Evolutionary conservation across 2,888 invertebrate genomes (phyloP).

Genomic region (Craniophora ligustri): DNA sequence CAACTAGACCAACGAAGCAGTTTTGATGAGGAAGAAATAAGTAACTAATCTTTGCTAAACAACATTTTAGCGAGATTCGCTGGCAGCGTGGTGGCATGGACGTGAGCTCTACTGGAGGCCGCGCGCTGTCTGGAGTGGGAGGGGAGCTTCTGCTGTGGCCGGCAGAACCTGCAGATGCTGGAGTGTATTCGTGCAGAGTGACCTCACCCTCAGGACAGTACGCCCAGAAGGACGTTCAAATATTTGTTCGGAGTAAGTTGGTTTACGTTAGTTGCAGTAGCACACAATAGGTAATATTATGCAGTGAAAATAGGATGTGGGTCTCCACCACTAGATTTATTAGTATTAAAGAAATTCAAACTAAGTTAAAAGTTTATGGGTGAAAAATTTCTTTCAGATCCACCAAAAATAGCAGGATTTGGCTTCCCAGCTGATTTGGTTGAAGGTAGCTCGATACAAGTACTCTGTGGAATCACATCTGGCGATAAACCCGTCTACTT

Average conservation of each 20-base stretch:
- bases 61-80: constrained; percentile 73
- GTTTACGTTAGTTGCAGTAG: background rate
- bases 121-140: constrained; percentile 68
- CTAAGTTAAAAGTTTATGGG: too few species aligned
- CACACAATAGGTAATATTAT: too few species aligned
- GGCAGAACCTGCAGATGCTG: constrained; percentile 90
- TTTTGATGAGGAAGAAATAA: too few species aligned
- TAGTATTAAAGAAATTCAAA: too few species aligned
- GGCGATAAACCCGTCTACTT: constrained; percentile 92
- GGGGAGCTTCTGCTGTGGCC: constrained; percentile 87
- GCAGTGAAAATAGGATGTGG: too few species aligned
- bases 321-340: too few species aligned
- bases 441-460: constrained; percentile 94
- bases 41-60: background rate
- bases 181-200: constrained; percentile 93
- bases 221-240: constrained; percentile 92
- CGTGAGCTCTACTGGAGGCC: constrained; percentile 65
- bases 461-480: constrained; percentile 93
- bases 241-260: constrained; percentile 92
- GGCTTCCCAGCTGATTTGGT: constrained; percentile 93
- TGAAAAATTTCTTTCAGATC: constrained; percentile 86
- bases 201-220: constrained; percentile 92
- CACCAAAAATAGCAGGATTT: constrained; percentile 95
- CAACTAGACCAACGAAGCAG: too few species aligned
- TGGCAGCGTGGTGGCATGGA: constrained; percentile 81